Evolutionary conservation across 2,888 invertebrate species (phyloP).

Genomic region (Caenorhabditis zanzibari): DNA sequence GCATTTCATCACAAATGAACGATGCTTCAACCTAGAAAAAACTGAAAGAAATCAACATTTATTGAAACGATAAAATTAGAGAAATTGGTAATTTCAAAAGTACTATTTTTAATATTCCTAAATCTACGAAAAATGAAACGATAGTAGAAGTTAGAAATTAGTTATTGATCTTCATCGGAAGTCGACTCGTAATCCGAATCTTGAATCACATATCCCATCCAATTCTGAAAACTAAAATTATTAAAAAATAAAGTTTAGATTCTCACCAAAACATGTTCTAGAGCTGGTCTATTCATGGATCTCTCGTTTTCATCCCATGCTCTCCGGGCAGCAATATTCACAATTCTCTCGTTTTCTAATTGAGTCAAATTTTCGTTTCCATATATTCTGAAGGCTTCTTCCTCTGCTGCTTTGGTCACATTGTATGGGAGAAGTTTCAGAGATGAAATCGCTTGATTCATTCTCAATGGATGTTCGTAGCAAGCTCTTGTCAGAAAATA

Average conservation of each 20-base stretch:
- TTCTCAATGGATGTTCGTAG: slow-evolving; percentile 24
- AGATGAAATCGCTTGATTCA: neutral
- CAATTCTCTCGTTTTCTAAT: neutral
- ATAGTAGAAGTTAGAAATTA: neutral
- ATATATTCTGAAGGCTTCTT: neutral
- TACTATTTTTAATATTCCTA: neutral
- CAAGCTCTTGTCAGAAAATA: slow-evolving; percentile 23
- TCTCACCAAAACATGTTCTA: slow-evolving; percentile 29
- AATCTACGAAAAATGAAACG: neutral
- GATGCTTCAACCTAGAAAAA: no score
- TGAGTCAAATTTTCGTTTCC: neutral
- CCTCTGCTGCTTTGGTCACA: slow-evolving; percentile 1
- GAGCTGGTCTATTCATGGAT: slow-evolving; percentile 9
- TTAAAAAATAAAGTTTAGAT: neutral
- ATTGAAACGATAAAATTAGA: neutral
- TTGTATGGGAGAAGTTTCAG: neutral
- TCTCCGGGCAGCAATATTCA: neutral
- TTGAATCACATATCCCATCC: slow-evolving; percentile 15
- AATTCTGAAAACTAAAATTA: slow-evolving; percentile 10
- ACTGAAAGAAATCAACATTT: neutral
- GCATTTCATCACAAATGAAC: no score
- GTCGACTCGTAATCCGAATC: neutral
- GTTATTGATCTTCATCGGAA: slow-evolving; percentile 1
- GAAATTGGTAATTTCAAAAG: neutral
- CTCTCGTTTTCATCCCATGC: slow-evolving; percentile 23